Evolutionary conservation across 2,888 invertebrate genomes (phyloP).

Genomic region (Tetropium fuscum): DNA sequence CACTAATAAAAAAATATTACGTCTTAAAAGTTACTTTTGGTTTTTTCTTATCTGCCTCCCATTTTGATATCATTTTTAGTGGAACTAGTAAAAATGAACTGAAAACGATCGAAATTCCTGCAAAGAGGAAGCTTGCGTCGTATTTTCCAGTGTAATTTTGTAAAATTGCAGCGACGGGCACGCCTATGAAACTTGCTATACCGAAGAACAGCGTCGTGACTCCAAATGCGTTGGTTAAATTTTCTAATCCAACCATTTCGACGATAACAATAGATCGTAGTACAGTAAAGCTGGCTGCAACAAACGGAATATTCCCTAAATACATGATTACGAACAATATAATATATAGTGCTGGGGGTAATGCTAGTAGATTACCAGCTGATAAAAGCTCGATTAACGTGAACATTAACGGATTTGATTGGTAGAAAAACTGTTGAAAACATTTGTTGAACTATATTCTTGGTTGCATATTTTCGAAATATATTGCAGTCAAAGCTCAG

Average conservation of each 20-base stretch:
- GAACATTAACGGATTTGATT: too few species aligned
- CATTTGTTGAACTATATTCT: too few species aligned
- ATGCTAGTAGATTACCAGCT: too few species aligned
- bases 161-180: slow-evolving; percentile 61
- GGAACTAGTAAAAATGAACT: slow-evolving; percentile 58
- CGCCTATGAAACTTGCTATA: slow-evolving; percentile 84
- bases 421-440: too few species aligned
- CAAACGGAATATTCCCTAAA: slow-evolving; percentile 10
- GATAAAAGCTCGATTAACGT: too few species aligned
- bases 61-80: slow-evolving; percentile 44
- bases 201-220: slow-evolving; percentile 93
- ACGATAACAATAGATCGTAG: slow-evolving; percentile 86
- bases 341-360: too few species aligned
- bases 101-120: slow-evolving; percentile 52
- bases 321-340: not conserved
- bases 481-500: too few species aligned
- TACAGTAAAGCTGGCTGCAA: slow-evolving; percentile 80
- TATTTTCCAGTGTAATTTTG: slow-evolving; percentile 47
- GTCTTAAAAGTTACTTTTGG: slow-evolving; percentile 28
- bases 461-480: too few species aligned
- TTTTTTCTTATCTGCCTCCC: slow-evolving; percentile 46
- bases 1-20: not conserved
- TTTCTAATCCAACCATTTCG: slow-evolving; percentile 91
- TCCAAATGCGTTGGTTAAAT: slow-evolving; percentile 94
- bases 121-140: slow-evolving; percentile 53